phyloP scores from a whole-genome alignment of 2,888 invertebrate genomes.

The Trissoscelio sp. region DNA sequence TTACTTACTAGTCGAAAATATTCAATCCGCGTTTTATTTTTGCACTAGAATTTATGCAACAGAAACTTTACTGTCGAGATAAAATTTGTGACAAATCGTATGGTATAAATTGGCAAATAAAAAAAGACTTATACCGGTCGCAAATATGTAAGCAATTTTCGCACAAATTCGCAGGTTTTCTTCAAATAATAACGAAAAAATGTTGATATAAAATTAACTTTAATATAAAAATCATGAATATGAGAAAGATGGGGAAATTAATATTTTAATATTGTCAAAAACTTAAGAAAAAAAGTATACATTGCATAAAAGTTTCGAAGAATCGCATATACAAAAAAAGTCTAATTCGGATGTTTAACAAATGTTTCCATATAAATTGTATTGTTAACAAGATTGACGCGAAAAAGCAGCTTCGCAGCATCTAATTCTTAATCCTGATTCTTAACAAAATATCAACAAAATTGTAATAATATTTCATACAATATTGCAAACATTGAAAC shows the following conservation, averaged over 20 bases:
- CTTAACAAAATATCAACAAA: constrained; percentile 45
- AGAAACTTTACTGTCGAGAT: constrained; percentile 44
- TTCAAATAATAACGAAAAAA: constrained; percentile 54
- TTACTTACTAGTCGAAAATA: constrained; percentile 60
- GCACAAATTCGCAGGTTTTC: constrained; percentile 35
- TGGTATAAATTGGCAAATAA: constrained; percentile 1
- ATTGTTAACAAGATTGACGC: constrained; percentile 13
- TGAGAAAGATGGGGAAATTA: constrained; percentile 17
- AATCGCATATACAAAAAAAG: constrained; percentile 47
- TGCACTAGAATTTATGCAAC: constrained; percentile 63
- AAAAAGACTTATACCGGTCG: neutral
- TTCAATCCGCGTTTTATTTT: constrained; percentile 42
- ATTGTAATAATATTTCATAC: constrained; percentile 22
- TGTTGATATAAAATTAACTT: constrained; percentile 65
- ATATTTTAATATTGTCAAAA: constrained; percentile 41
- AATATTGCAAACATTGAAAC: constrained; percentile 51
- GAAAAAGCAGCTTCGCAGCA: constrained; percentile 19
- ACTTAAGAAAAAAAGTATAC: constrained; percentile 48
- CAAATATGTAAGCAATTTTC: constrained; percentile 13
- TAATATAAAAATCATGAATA: constrained; percentile 59
- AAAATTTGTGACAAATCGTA: constrained; percentile 20
- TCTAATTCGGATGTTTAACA: constrained; percentile 15
- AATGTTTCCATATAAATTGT: constrained; percentile 9
- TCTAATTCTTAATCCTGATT: constrained; percentile 1
- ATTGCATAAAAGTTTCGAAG: constrained; percentile 45